Base-by-base conservation (phyloP, 2,113 vertebrate species). In the Corythornis madagascariensis region DNA sequence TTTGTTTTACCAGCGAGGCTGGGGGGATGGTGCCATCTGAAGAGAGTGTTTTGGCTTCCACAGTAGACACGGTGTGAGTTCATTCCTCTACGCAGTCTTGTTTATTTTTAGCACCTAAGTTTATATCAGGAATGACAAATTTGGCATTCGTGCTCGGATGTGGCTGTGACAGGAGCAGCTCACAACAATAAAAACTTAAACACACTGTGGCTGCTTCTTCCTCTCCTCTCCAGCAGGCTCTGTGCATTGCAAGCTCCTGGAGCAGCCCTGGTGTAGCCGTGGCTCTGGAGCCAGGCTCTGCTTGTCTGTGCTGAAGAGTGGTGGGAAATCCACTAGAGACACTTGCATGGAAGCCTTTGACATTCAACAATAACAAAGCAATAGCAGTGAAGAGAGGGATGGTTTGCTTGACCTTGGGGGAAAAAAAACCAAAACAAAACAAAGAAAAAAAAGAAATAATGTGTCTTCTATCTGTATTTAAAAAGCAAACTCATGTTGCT, bases 51-150 rank as follows among this genome's bases (percentile, higher is more conserved):
- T 56, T 47, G 69, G 69, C 73, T 64, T n/a, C 55, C 47, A 2
- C 64, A 1, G 84, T 6, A 31, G 56, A 21, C 52, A 5, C 4
- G 24, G 47, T 10, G 79, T 1, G 48, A 77, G 75, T 43, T 53
- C 83, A 10, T 67, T 38, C 73, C 79, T 73, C 73, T 26, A 4
- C 67, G 80, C 72, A 1, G 26, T 11, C 76, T 7, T 26, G 83
- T 67, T 95, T 96, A 94, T 96, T 95, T 95, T 95, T 95, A 93
- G 95, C 92, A 14, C 80, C 86, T 61, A 4, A 19, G 80, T 90
- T 93, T 75, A 22, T 60, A 43, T 90, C 92, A 7, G 93, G 88
- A 86, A 93, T 55, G 93, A 88, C 86, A 86, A 84, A 82, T 84
- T 57, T 90, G 86, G 90, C 76, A 22, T 21, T 48, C 3, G 1